Percentiles rank a stretch among this genome's conserved stretches.
Evolutionary conservation across 2,888 invertebrate genomes (phyloP).

Genomic region (Psylliodes chrysocephalus): DNA sequence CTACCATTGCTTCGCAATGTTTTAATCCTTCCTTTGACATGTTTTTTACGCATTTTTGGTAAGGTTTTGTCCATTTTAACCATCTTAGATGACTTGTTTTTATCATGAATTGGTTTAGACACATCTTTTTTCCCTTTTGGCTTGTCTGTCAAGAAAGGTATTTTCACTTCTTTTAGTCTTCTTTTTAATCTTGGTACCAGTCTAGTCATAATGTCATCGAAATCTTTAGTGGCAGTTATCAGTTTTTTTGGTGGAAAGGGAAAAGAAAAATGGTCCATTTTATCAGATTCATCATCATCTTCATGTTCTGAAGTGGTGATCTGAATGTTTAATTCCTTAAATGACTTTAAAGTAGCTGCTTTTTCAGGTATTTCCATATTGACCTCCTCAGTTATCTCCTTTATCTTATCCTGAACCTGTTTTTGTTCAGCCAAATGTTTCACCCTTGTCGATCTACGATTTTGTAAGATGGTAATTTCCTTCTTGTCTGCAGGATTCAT

Average conservation of each 20-base stretch:
- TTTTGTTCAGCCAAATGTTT: conserved; percentile 55
- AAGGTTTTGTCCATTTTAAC: neutral
- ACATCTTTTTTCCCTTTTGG: neutral
- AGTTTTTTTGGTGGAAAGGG: conserved; percentile 43
- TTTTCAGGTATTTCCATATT: conserved; percentile 11
- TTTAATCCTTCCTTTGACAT: conserved; percentile 18
- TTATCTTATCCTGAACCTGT: conserved; percentile 19
- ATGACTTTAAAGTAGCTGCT: conserved; percentile 39
- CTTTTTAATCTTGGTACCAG: conserved; percentile 36
- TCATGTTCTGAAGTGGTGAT: conserved; percentile 31
- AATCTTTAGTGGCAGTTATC: conserved; percentile 33
- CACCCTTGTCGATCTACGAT: conserved; percentile 59
- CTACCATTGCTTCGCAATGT: conserved; percentile 35
- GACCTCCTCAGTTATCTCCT: conserved; percentile 12
- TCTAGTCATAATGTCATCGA: conserved; percentile 39
- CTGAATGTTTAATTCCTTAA: conserved; percentile 45
- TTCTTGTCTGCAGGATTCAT: conserved; percentile 59
- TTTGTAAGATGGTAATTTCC: conserved; percentile 52
- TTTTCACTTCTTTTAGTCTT: conserved; percentile 29
- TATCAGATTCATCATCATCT: conserved; percentile 15
- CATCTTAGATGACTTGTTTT: conserved; percentile 2
- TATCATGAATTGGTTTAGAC: neutral
- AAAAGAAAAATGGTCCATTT: conserved; percentile 38
- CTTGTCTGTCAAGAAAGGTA: conserved; percentile 5
- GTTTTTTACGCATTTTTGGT: conserved; percentile 8